A percentile compares a stretch with the other conserved stretches of the same genome.
Evolutionary conservation across 2,888 invertebrate species (phyloP).

Genomic region (Acleris cristana): DNA sequence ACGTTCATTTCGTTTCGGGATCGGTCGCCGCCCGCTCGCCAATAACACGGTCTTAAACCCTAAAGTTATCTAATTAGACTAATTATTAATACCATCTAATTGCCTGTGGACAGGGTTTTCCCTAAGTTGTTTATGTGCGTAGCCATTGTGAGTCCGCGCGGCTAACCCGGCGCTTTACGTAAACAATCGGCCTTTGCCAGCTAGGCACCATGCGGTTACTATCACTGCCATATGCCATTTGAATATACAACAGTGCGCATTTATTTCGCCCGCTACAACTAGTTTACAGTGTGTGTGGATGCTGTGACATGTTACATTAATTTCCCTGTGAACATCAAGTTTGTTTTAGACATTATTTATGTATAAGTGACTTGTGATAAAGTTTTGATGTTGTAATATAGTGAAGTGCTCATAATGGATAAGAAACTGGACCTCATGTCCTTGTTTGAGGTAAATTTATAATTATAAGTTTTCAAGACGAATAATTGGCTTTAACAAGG

Average conservation of each 20-base stretch:
- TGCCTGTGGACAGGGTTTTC: conserved; percentile 54
- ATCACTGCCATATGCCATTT: conserved; percentile 70
- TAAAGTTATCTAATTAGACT: conserved; percentile 58
- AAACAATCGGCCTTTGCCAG: conserved; percentile 74
- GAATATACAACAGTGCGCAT: conserved; percentile 49
- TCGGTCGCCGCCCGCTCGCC: conserved; percentile 68
- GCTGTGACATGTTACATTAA: conserved; percentile 50
- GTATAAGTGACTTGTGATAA: conserved; percentile 58
- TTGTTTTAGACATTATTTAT: conserved; percentile 45
- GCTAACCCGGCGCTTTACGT: conserved; percentile 52
- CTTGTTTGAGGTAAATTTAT: conserved; percentile 73
- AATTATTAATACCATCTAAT: conserved; percentile 42
- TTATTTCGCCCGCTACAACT: conserved; percentile 42
- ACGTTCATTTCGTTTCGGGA: conserved; percentile 78
- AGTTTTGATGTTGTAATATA: conserved; percentile 57
- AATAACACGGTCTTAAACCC: conserved; percentile 47
- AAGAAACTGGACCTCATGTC: conserved; percentile 80
- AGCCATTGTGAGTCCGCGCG: conserved; percentile 48
- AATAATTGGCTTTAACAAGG: neutral
- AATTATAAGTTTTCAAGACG: neutral
- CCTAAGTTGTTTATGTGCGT: conserved; percentile 51
- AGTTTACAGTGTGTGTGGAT: conserved; percentile 45
- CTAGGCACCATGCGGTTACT: conserved; percentile 80
- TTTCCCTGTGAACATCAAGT: conserved; percentile 46
- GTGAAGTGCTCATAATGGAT: conserved; percentile 70